These are phyloP conservation scores for Takifugu flavidus DNA, from an alignment of 2,113 vertebrate genomes.

Conservation along the genomic window DNA sequence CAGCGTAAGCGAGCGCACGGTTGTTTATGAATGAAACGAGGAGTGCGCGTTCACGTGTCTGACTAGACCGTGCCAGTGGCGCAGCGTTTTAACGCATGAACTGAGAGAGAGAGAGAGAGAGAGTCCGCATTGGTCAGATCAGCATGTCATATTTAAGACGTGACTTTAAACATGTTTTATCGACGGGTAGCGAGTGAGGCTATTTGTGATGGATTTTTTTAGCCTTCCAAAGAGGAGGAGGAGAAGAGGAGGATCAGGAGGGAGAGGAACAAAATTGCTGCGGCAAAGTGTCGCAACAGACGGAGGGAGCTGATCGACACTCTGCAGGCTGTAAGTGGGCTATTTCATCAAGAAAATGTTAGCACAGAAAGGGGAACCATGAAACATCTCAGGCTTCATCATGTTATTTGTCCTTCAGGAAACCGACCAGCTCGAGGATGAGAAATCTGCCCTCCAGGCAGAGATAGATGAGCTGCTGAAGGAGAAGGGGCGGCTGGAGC, in stretches of 20 bases:
- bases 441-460: constrained; percentile 83
- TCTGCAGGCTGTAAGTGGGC: constrained; percentile 85
- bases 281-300: constrained; percentile 94
- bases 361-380: too few relatives aligned
- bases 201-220: constrained; percentile 33
- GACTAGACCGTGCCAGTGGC: constrained; percentile 47
- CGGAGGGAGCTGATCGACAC: constrained; percentile 90
- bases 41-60: constrained; percentile 45
- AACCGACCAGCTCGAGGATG: constrained; percentile 89
- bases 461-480: constrained; percentile 89
- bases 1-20: constrained; percentile 11
- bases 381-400: neutral
- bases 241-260: constrained; percentile 89
- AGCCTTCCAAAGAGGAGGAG: constrained; percentile 93
- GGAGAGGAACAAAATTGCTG: constrained; percentile 97
- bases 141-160: constrained; percentile 31
- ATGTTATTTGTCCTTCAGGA: constrained; percentile 73
- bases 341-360: too few relatives aligned
- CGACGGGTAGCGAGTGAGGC: neutral
- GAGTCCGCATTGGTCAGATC: constrained; percentile 36
- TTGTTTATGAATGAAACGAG: constrained; percentile 30
- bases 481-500: constrained; percentile 92
- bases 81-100: constrained; percentile 54
- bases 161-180: neutral
- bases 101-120: constrained; percentile 6